Evolutionary conservation across 1,140 invertebrate genomes (phyloP).

Genomic region (Spodoptera frugiperda): DNA sequence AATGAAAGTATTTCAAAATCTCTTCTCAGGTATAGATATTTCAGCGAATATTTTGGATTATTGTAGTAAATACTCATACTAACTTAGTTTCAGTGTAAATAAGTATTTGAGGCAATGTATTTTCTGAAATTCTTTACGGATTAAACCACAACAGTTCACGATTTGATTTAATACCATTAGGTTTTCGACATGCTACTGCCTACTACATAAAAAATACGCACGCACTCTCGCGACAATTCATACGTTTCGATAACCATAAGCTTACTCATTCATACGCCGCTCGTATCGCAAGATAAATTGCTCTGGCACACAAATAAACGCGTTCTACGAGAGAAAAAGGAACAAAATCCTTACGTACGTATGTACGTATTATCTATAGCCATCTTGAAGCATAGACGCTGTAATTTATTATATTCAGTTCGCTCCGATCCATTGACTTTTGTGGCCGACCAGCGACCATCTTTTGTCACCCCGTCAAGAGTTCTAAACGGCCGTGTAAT

Average conservation of each 20-base stretch:
- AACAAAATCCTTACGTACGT: conserved; percentile 76
- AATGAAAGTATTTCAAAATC: background rate
- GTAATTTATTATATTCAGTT: conserved; percentile 83
- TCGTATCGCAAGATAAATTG: conserved; percentile 82
- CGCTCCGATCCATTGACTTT: conserved; percentile 79
- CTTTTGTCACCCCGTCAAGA: conserved; percentile 79
- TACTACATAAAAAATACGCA: conserved; percentile 49
- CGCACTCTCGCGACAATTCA: conserved; percentile 54
- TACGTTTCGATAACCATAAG: conserved; percentile 67
- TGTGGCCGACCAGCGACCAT: conserved; percentile 72
- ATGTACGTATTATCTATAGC: conserved; percentile 58
- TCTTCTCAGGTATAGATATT: too few species aligned
- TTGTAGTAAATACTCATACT: too few species aligned
- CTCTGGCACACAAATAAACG: conserved; percentile 78
- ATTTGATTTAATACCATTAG: conserved; percentile 20
- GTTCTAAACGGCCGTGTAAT: conserved; percentile 82
- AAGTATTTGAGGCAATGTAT: too few species aligned
- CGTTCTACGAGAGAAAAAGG: conserved; percentile 71
- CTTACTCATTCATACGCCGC: conserved; percentile 78
- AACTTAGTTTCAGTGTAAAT: too few species aligned
- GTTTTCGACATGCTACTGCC: conserved; percentile 20
- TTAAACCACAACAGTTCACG: too few species aligned
- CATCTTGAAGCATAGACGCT: conserved; percentile 73
- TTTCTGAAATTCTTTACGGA: too few species aligned
- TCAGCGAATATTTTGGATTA: too few species aligned